Evolutionary conservation across 1,140 invertebrate species (phyloP).

Genomic region (Phymorhynchus buccinoides): DNA sequence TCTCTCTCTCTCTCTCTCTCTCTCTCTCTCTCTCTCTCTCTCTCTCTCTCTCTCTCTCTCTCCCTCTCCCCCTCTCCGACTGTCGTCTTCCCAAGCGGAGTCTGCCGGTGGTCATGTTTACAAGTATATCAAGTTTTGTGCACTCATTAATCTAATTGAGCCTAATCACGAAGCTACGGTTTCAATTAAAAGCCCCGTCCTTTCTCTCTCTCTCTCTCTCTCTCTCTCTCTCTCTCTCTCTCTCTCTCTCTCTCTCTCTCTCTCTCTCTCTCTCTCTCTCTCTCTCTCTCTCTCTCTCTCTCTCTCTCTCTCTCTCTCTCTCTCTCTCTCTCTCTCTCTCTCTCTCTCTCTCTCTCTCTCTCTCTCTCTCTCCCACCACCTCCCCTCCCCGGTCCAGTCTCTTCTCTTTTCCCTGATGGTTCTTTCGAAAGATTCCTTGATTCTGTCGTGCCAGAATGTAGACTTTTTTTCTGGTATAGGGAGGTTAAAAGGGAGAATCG

Average conservation of each 20-base stretch:
- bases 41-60: background rate
- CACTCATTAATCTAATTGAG: conserved; percentile 32
- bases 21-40: too few relatives aligned
- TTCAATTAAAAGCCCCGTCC: background rate
- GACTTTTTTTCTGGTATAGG: too few relatives aligned
- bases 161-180: conserved; percentile 17
- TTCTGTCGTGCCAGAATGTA: background rate
- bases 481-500: too few relatives aligned
- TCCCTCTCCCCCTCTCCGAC: background rate
- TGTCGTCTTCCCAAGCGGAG: background rate
- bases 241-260: too few relatives aligned
- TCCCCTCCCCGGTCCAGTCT: too few relatives aligned
- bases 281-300: too few relatives aligned
- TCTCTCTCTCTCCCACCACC: background rate
- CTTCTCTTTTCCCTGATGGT: background rate
- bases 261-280: too few relatives aligned
- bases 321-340: background rate
- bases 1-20: too few relatives aligned
- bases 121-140: conserved; percentile 31
- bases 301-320: too few relatives aligned
- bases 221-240: too few relatives aligned
- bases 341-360: background rate
- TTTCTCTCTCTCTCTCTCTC: background rate
- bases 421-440: background rate
- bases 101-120: background rate